These are phyloP conservation scores for Drosophila recens DNA, from an alignment of 2,888 invertebrate species.

Conservation along the genomic window DNA sequence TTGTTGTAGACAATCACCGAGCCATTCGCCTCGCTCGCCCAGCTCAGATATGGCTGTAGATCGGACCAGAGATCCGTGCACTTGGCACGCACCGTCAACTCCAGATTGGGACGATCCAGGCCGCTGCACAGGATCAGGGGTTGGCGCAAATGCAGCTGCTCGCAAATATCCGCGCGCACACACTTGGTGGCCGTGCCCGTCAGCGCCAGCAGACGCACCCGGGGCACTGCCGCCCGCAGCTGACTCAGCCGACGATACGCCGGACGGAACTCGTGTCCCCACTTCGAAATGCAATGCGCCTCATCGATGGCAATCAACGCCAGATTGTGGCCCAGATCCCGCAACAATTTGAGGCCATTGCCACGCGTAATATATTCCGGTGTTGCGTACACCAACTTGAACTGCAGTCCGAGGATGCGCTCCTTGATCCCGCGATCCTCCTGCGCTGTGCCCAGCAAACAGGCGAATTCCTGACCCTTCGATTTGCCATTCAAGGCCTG, in stretches of 20 bases:
- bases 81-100: slow-evolving; percentile 86
- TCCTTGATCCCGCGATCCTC: slow-evolving; percentile 77
- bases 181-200: slow-evolving; percentile 90
- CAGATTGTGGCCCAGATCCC: slow-evolving; percentile 81
- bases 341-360: slow-evolving; percentile 78
- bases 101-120: slow-evolving; percentile 90
- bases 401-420: slow-evolving; percentile 69
- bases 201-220: slow-evolving; percentile 89
- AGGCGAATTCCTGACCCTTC: slow-evolving; percentile 86
- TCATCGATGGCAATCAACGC: slow-evolving; percentile 90
- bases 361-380: slow-evolving; percentile 87
- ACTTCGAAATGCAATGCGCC: slow-evolving; percentile 91
- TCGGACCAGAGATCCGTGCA: slow-evolving; percentile 66
- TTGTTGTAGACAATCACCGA: slow-evolving; percentile 90
- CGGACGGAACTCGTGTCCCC: slow-evolving; percentile 90
- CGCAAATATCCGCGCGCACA: slow-evolving; percentile 88
- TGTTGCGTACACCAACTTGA: slow-evolving; percentile 80
- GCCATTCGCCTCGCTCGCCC: slow-evolving; percentile 82
- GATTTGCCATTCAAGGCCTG: slow-evolving; percentile 60
- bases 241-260: slow-evolving; percentile 86
- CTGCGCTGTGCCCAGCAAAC: slow-evolving; percentile 87
- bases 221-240: slow-evolving; percentile 84
- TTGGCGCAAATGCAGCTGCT: slow-evolving; percentile 86
- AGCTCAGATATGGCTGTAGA: slow-evolving; percentile 83
- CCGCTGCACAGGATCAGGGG: slow-evolving; percentile 87